Percentiles rank a stretch among this genome's conserved stretches.
phyloP scores from a whole-genome alignment of 2,888 invertebrate genomes.

The Pseudococcus jackbeardsleyi region DNA sequence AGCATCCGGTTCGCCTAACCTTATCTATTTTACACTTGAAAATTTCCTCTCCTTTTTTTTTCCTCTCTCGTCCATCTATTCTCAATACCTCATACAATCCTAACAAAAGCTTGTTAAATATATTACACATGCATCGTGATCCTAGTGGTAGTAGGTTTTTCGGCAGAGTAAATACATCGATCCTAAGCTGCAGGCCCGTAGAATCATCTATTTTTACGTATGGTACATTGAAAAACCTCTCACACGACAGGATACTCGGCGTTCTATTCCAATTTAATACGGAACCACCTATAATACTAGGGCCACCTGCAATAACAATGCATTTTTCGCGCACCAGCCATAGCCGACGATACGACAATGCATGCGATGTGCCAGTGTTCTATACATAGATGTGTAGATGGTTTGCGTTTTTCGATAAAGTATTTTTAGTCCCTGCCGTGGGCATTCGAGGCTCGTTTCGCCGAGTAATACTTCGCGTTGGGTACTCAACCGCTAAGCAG shows the following conservation, averaged over 20 bases:
- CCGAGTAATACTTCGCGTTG: not conserved
- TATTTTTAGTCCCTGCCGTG: slow-evolving; percentile 4
- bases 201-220: slow-evolving; percentile 27
- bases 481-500: not conserved
- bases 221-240: slow-evolving; percentile 7
- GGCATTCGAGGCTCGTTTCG: not conserved
- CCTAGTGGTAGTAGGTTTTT: not conserved
- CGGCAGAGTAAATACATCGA: not conserved
- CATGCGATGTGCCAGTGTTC: not conserved
- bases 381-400: not conserved
- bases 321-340: slow-evolving; percentile 32
- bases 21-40: slow-evolving; percentile 6
- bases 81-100: not conserved
- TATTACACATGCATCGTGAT: not conserved
- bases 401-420: not conserved
- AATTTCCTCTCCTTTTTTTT: slow-evolving; percentile 16
- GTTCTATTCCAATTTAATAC: slow-evolving; percentile 41
- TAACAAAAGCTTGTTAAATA: slow-evolving; percentile 14
- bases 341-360: not conserved
- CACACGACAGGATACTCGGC: slow-evolving; percentile 13
- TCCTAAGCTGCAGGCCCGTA: not conserved
- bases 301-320: slow-evolving; percentile 52
- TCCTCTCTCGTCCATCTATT: not conserved
- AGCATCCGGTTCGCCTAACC: slow-evolving; percentile 24
- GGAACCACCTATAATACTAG: not conserved